Evolutionary conservation across 2,113 vertebrate genomes (phyloP), one percentile per base, ranked within the genome.

Genomic region (Spea multiplicata): DNA sequence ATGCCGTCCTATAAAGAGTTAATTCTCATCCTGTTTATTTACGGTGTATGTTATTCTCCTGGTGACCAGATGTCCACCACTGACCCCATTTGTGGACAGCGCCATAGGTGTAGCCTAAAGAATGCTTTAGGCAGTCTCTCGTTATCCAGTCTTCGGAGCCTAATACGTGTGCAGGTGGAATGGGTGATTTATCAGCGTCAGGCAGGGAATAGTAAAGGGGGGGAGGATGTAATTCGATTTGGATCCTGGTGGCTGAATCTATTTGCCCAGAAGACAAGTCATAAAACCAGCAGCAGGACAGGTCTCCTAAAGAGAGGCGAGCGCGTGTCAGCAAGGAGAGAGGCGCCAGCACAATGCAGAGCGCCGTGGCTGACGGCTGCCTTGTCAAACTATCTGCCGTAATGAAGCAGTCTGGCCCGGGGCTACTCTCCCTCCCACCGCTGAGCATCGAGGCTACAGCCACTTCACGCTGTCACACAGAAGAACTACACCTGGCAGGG

Each of bases 351-450:
- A 80, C 78, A 80, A 80, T 80, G 78, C 78, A 68, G 71, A 80
- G 78, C 71, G n/a, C 78, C 44, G 78, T 73, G 78, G 78, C 46
- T 81, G 62, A 83, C 82, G 70, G 83, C 87, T 53, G 79, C 75
- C 80, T 85, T 89, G 87, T 87, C 87, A 86, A 66, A 75, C 82
- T 5, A 6, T 83, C 86, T 86, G 83, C 83, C 50, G 0, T 87
- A 86, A 88, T 87, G 87, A 88, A 89, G 87, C 84, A 86, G 76
- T 81, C 81, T 87, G 88, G 83, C 88, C 87, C 8, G n/a, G 76
- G 87, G 89, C 87, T 81, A n/a, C 74, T 78, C 4, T 53, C 65
- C 45, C 76, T 71, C 66, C 14, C 67, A 74, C 9, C 0, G 2
- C 82, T 3, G 75, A 76, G 80, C 68, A 13, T 1, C 76, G 0